These are phyloP conservation scores for Zosterops hypoxanthus DNA, from an alignment of 2,113 vertebrate species.

Conservation along the genomic window DNA sequence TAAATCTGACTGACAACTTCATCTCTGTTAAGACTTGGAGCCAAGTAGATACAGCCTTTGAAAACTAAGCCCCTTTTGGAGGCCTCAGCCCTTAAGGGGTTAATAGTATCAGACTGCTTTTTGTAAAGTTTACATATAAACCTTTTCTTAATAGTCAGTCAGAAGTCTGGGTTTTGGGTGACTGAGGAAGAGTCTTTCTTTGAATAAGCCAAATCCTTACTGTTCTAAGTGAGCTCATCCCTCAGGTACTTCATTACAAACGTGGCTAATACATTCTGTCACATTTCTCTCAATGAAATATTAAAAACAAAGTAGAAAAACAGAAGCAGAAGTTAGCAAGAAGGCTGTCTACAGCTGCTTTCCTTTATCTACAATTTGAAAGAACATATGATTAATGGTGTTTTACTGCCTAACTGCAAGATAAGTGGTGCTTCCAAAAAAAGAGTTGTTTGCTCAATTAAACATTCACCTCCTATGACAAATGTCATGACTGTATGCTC, in stretches of 20 bases:
- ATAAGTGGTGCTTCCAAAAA: neutral
- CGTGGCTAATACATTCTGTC: neutral
- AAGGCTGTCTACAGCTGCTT: neutral
- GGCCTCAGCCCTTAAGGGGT: neutral
- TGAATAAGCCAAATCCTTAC: neutral
- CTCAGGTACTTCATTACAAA: neutral
- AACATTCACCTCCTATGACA: neutral
- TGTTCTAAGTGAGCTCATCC: neutral
- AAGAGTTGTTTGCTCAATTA: neutral
- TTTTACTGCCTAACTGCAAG: neutral
- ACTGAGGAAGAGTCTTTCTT: neutral
- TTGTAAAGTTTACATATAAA: neutral
- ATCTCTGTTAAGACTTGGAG: neutral
- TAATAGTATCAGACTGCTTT: neutral
- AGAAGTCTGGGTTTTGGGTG: neutral
- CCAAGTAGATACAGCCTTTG: neutral
- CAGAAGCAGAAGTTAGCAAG: neutral
- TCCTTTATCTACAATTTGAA: neutral
- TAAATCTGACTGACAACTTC: neutral
- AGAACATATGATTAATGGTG: neutral
- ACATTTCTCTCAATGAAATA: conserved; percentile 2
- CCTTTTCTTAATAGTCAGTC: neutral
- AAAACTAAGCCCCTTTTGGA: neutral
- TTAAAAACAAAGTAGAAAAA: conserved; percentile 2
- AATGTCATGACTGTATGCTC: neutral